Base-by-base conservation (phyloP, 2,888 invertebrate species). In the Drosophila neutralis region DNA sequence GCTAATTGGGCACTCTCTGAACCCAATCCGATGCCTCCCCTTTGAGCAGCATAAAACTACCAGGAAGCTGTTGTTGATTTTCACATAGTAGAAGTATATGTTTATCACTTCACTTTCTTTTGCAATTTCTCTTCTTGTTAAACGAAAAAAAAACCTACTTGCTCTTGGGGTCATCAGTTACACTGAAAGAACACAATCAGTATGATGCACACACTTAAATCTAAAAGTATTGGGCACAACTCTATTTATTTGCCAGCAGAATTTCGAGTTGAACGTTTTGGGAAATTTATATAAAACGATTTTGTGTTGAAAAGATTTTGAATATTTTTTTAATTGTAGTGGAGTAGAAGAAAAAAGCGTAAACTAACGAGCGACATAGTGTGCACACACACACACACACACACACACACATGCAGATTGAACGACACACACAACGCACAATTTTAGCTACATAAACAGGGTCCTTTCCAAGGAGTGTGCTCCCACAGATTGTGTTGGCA, bases 81-180 rank as follows among this genome's bases (percentile, higher is more conserved):
- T 59, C 42, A 35, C 62, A 49, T 38, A 38, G 51, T 45, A 29
- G 27, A 21, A n/a, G 24, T 61, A 42, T 80, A 38, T 76, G 54
- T 45, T 75, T 75, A 75, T 76, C 73, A 73, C 76, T 76, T 73
- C 76, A 73, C 73, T 73, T 73, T 73, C 73, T 69, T 69, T 59
- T 40, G 36, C 53, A 36, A 58, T 72, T 72, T 64, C 53, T 2
- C 59, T 13, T 6, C 36, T 40, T 45, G 57, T 21, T 42, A 0
- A 5, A 13, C n/a, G 21, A 38, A 29, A 38, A 15, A 15, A 35
- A 21, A 35, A 21, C 18, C 24, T 2, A 13, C 31, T 31, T 40
- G n/a, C 38, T 4, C 38, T 40, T 27, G 36, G 38, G 38, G 38
- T 56, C 27, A 29, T n/a, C 27, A 10, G 8, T 4, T 42, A 21